phyloP scores from a whole-genome alignment of 2,113 vertebrate genomes.

The Myanophis thanlyinensis region DNA sequence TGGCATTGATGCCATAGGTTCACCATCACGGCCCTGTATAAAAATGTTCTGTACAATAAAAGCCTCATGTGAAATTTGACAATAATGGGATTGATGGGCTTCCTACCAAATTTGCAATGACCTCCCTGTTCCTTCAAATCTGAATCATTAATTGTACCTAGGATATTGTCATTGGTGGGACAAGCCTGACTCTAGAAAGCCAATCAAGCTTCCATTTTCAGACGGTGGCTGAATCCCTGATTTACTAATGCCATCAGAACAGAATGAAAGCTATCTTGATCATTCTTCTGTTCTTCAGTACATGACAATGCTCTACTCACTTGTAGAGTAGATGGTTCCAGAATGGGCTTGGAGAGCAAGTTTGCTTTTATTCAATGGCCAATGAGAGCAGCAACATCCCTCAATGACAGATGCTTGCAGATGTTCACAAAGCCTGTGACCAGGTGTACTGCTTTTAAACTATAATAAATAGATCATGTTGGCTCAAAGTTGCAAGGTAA shows the following conservation, averaged over 20 bases:
- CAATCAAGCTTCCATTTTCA: background rate
- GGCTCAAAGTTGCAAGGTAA: background rate
- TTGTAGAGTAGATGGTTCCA: background rate
- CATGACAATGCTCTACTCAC: background rate
- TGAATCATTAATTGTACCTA: too few relatives aligned
- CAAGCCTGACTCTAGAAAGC: too few relatives aligned
- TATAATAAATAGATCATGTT: background rate
- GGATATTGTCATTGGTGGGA: too few relatives aligned
- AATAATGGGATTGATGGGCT: background rate
- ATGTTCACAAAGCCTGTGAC: background rate
- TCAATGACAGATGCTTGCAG: background rate
- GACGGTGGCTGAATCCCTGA: background rate
- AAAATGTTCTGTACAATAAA: too few relatives aligned
- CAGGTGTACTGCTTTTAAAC: slow-evolving; percentile 11
- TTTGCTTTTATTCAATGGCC: background rate
- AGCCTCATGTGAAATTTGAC: too few relatives aligned
- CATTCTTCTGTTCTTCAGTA: background rate
- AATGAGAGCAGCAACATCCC: background rate
- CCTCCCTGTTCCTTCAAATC: too few relatives aligned
- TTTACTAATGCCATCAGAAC: background rate
- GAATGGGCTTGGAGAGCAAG: background rate
- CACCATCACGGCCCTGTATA: too few relatives aligned
- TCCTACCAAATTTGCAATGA: background rate
- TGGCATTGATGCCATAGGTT: too few relatives aligned
- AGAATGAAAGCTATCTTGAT: background rate